phyloP scores from a whole-genome alignment of 1,140 invertebrate genomes.

The Drosophila mauritiana region DNA sequence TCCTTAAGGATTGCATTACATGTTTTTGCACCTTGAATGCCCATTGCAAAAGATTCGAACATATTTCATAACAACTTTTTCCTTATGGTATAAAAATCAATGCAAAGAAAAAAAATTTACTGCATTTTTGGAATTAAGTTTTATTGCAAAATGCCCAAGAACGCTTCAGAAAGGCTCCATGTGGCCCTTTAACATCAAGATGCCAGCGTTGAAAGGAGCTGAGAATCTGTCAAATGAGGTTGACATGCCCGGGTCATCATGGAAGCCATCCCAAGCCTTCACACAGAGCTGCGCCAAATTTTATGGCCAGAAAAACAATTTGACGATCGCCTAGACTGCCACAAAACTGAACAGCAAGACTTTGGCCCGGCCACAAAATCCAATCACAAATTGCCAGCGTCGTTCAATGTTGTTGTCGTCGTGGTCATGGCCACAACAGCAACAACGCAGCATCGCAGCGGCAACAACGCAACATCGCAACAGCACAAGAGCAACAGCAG shows the following conservation, averaged over 20 bases:
- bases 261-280: background rate
- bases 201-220: background rate
- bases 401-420: conserved; percentile 54
- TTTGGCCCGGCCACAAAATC: conserved; percentile 37
- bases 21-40: too few species aligned
- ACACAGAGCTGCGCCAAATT: background rate
- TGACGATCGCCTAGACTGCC: conserved; percentile 25
- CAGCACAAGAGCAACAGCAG: conserved; percentile 32
- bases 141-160: background rate
- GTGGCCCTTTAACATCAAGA: background rate
- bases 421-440: conserved; percentile 32
- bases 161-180: background rate
- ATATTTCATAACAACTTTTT: background rate
- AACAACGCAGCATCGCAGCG: conserved; percentile 26
- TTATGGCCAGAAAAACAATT: conserved; percentile 40
- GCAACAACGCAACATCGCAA: conserved; percentile 24
- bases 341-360: conserved; percentile 17
- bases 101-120: background rate
- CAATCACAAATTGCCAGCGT: conserved; percentile 48
- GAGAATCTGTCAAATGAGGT: conserved; percentile 11
- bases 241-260: conserved; percentile 25
- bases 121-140: background rate
- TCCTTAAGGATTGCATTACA: too few species aligned
- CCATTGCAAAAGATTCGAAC: too few species aligned
- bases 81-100: background rate